Evolutionary conservation across 2,797 vertebrate genomes (phyloP).

Genomic region (Iguana delicatissima): DNA sequence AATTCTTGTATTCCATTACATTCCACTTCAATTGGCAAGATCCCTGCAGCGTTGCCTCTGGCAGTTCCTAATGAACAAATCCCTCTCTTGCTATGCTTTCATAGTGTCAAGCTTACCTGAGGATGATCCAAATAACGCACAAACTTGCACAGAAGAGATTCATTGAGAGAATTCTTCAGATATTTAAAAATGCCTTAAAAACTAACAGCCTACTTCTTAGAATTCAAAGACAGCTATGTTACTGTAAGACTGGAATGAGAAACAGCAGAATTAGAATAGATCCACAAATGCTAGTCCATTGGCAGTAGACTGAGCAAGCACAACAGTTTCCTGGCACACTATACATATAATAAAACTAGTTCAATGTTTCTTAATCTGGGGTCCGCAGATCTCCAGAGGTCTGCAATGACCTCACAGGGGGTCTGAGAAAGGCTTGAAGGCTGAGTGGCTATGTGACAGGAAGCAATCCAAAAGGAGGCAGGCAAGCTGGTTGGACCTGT

Average conservation of each 20-base stretch:
- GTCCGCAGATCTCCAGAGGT: no score
- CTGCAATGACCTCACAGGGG: no score
- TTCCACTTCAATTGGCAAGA: constrained; percentile 44
- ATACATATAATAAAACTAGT: no score
- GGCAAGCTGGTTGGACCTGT: no score
- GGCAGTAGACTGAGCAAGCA: no score
- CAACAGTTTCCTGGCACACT: no score
- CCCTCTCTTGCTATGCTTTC: constrained; percentile 42
- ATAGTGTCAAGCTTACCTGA: background rate
- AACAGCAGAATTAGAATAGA: no score
- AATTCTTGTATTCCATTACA: constrained; percentile 1
- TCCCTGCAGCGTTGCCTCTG: constrained; percentile 33
- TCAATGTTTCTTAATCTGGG: no score
- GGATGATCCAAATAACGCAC: constrained; percentile 46
- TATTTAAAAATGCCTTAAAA: background rate
- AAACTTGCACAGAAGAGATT: background rate
- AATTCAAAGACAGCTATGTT: background rate
- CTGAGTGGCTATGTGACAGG: no score
- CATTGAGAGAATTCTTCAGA: background rate
- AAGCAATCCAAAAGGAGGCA: no score
- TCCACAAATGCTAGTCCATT: no score
- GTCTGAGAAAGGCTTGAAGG: no score
- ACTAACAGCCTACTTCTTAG: background rate
- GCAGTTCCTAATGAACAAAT: constrained; percentile 9
- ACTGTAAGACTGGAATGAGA: background rate